These are phyloP conservation scores for Chloroceryle aenea DNA, from an alignment of 2,113 vertebrate genomes.

Conservation along the genomic window DNA sequence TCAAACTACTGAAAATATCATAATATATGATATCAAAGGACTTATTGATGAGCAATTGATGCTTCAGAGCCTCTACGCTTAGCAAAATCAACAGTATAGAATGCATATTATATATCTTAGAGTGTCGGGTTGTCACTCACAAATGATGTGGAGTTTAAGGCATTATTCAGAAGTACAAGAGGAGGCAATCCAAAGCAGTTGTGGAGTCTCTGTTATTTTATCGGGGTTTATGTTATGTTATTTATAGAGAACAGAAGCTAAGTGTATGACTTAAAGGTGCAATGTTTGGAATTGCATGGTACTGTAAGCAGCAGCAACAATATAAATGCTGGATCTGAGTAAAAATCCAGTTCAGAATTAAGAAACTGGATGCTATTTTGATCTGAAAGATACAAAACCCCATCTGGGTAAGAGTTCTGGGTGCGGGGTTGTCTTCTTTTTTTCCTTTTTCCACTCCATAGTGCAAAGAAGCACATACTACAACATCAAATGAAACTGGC, in stretches of 20 bases:
- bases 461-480: constrained; percentile 47
- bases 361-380: constrained; percentile 60
- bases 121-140: constrained; percentile 10
- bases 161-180: constrained; percentile 40
- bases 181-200: constrained; percentile 11
- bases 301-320: neutral
- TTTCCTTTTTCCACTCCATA: constrained; percentile 57
- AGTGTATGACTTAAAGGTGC: constrained; percentile 19
- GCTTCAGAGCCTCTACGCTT: constrained; percentile 14
- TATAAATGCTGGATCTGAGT: constrained; percentile 1
- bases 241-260: neutral
- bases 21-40: neutral
- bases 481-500: constrained; percentile 66
- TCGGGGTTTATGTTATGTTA: neutral
- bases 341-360: constrained; percentile 38
- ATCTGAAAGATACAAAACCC: constrained; percentile 42
- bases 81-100: constrained; percentile 44
- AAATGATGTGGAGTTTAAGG: constrained; percentile 46
- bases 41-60: constrained; percentile 46
- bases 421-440: neutral
- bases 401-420: constrained; percentile 31
- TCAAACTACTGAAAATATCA: neutral
- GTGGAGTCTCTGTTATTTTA: neutral
- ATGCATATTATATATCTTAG: constrained; percentile 36
- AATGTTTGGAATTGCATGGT: neutral